Base-by-base conservation (phyloP, 2,888 invertebrate genomes). In the Phytoseiulus persimilis region DNA sequence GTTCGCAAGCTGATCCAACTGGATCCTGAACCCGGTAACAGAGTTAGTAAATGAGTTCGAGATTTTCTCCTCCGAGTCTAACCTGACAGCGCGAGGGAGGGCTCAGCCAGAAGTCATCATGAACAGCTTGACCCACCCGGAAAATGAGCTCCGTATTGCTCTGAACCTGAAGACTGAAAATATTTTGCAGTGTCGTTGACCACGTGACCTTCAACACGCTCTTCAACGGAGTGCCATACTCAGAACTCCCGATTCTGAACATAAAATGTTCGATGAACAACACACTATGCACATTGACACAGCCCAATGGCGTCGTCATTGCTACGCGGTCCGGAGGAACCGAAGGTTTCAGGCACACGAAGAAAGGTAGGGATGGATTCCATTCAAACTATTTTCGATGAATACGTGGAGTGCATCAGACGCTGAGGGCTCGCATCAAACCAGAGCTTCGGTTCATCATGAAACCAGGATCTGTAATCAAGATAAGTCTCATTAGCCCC, bases 291-390 rank as follows among this genome's bases (percentile, higher is more conserved):
- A 94, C 94, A 18, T 92, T 97, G 83, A 95, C 96, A 0, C 95
- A 97, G 93, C 92, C 93, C 90, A 94, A 94, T 92, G 96, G 96
- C 93, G 93, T 91, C 89, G 90, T 90, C 18, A 87, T 87, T 9
- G 14, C 83, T 46, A 90, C 14, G 5, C 93, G 95, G 83, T 95
- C 96, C 0, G 96, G 96, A 93, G 98, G 98, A 0, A 94, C 95
- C 91, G 98, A 98, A 93, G 98, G 98, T 6, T 99, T 98, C 92
- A 98, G 97, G 93, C 96, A 98, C 93, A 95, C 97, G 0, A 95
- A 96, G 91, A 98, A 98, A 93, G 98, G 98, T 91, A 90, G 89
- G 83, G 23, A 31, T 83, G 83, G 18, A 0, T 31, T 31, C 87
- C 83, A n/a, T n/a, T n/a, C n/a, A n/a, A n/a, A n/a, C n/a, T 89